phyloP scores from a whole-genome alignment of 2,113 vertebrate species.

The Maccullochella peelii region DNA sequence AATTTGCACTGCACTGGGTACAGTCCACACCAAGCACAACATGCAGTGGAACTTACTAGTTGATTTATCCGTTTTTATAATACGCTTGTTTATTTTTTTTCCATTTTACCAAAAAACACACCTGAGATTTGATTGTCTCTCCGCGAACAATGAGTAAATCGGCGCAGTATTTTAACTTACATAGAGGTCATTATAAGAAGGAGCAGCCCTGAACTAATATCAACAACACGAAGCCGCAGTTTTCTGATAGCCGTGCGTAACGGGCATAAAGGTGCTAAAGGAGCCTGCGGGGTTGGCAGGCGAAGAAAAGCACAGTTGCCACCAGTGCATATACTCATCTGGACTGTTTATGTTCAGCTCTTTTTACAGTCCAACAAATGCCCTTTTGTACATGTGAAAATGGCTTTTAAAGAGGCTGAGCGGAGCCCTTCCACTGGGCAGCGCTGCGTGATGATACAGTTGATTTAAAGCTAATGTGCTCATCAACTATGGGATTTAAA shows the following conservation, averaged over 20 bases:
- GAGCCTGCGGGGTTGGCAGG: not conserved
- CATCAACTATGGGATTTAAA: slow-evolving; percentile 59
- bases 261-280: not conserved
- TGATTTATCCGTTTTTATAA: not conserved
- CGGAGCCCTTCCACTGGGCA: slow-evolving; percentile 6
- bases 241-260: not conserved
- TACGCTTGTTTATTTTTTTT: not conserved
- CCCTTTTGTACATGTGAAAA: slow-evolving; percentile 1
- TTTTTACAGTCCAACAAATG: slow-evolving; percentile 43
- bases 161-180: not conserved
- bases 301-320: not conserved
- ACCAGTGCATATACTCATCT: not conserved
- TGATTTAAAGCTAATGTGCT: slow-evolving; percentile 65
- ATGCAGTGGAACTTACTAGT: not conserved
- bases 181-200: not conserved
- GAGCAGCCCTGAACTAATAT: not conserved
- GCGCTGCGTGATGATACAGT: slow-evolving; percentile 58
- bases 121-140: not conserved
- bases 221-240: not conserved
- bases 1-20: not conserved
- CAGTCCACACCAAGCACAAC: not conserved
- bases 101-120: too few relatives aligned
- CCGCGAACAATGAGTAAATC: not conserved
- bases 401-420: slow-evolving; percentile 18
- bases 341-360: not conserved